A percentile compares a stretch with the other conserved stretches of the same genome.
Evolutionary conservation across 2,113 vertebrate genomes (phyloP).

Genomic region (Pontoporia blainvillei): DNA sequence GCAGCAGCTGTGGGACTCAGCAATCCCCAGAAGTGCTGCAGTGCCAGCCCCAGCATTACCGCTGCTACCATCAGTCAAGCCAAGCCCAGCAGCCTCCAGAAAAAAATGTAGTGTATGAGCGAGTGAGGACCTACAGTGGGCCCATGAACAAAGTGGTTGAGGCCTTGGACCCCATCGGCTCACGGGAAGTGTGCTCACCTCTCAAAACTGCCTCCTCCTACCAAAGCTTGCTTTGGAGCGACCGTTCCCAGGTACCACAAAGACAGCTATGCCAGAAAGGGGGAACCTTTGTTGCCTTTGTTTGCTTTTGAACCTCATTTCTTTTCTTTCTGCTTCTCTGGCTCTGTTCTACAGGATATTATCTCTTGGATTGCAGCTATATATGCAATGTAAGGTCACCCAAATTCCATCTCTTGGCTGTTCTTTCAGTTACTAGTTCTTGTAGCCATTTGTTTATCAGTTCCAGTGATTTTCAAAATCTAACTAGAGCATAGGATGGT

Average conservation of each 20-base stretch:
- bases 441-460: neutral
- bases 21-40: slow-evolving; percentile 72
- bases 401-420: neutral
- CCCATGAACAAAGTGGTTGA: slow-evolving; percentile 76
- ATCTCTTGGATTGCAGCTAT: neutral
- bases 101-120: slow-evolving; percentile 73
- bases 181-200: slow-evolving; percentile 70
- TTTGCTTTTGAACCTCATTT: neutral
- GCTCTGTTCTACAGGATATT: neutral
- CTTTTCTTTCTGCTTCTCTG: neutral
- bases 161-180: slow-evolving; percentile 66
- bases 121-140: slow-evolving; percentile 81
- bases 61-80: slow-evolving; percentile 57
- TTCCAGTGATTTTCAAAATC: neutral
- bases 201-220: slow-evolving; percentile 67
- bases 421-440: neutral
- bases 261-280: slow-evolving; percentile 13
- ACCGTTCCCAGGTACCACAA: slow-evolving; percentile 69
- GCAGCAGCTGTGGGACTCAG: slow-evolving; percentile 70
- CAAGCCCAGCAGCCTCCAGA: slow-evolving; percentile 62
- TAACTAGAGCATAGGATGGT: neutral
- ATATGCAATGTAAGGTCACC: neutral
- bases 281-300: neutral
- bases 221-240: slow-evolving; percentile 72
- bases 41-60: slow-evolving; percentile 64